Conservation (phyloP, 1,140 invertebrate species). For the Caenorhabditis remanei region DNA sequence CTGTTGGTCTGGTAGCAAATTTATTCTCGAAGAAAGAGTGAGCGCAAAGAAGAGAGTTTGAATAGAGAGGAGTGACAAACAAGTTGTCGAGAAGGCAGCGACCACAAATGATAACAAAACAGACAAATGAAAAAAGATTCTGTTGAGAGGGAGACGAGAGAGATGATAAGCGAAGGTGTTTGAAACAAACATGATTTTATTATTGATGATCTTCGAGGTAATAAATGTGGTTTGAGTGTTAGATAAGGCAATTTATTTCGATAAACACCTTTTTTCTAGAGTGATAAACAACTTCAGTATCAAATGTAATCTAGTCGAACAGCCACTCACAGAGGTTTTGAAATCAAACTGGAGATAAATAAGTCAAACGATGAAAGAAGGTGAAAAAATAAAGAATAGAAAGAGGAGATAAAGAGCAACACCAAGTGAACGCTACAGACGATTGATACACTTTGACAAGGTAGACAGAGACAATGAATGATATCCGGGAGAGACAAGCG, state of each 20-base stretch:
- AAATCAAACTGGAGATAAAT: neutral
- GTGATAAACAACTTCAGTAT: too few species aligned
- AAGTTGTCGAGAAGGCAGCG: neutral
- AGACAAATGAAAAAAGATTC: neutral
- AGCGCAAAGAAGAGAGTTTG: neutral
- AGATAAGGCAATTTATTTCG: too few species aligned
- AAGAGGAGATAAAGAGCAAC: neutral
- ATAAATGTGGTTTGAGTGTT: neutral
- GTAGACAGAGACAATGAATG: neutral
- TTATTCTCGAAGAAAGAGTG: neutral
- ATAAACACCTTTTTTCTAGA: neutral
- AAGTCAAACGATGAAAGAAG: neutral
- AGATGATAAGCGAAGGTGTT: neutral
- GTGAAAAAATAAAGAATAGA: too few species aligned
- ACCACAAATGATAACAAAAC: neutral
- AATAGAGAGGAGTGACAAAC: neutral
- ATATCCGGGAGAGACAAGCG: too few species aligned
- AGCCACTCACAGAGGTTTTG: too few species aligned
- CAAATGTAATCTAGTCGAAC: too few species aligned
- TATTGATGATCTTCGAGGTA: conserved; percentile 15
- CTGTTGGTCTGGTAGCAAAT: too few species aligned
- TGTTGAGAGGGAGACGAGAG: neutral
- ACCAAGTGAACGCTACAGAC: neutral
- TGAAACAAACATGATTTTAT: conserved; percentile 5
- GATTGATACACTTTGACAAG: neutral